phyloP scores from a whole-genome alignment of 2,113 vertebrate genomes.

The Archilochus colubris region DNA sequence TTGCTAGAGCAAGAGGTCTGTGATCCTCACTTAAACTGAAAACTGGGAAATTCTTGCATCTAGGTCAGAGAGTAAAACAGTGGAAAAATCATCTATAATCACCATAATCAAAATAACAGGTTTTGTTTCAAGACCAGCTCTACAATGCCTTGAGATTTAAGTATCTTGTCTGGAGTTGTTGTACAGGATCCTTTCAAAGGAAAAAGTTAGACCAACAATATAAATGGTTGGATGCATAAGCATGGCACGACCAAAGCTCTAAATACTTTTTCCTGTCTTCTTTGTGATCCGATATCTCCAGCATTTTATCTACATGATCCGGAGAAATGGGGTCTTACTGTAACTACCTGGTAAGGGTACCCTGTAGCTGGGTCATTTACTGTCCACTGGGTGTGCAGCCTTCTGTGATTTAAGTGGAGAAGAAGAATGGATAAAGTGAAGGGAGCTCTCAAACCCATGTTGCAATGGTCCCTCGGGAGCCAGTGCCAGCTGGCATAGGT shows the following conservation, averaged over 20 bases:
- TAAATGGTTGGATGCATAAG: not conserved
- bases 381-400: not conserved
- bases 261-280: not conserved
- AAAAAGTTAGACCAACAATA: not conserved
- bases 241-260: accelerated
- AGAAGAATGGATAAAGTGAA: not conserved
- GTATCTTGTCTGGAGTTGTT: not conserved
- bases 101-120: not conserved
- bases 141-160: not conserved
- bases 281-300: not conserved
- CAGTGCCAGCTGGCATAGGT: conserved; percentile 45
- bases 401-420: not conserved
- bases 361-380: not conserved
- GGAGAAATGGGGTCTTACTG: not conserved
- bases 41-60: not conserved
- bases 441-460: not conserved
- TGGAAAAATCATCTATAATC: not conserved
- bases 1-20: not conserved
- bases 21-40: not conserved
- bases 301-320: accelerated
- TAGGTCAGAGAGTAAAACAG: not conserved
- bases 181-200: not conserved
- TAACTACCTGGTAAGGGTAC: not conserved
- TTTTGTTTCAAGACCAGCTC: not conserved
- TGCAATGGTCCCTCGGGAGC: not conserved